Percentiles rank a stretch among this genome's conserved stretches.
These are phyloP conservation scores for Oriolus oriolus DNA, from an alignment of 2,113 vertebrate species.

Conservation along the genomic window DNA sequence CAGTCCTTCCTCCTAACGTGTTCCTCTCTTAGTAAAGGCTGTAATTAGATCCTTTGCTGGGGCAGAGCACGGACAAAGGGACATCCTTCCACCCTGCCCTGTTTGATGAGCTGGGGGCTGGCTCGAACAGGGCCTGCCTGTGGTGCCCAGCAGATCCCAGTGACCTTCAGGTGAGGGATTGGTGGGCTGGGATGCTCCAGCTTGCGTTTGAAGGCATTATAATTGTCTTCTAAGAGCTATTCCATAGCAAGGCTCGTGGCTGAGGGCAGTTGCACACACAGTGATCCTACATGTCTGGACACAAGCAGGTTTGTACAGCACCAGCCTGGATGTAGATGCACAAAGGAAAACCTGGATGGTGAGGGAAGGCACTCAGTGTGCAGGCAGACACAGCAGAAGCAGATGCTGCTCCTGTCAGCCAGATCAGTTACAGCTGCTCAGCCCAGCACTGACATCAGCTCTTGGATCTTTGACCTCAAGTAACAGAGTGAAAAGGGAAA, in stretches of 20 bases:
- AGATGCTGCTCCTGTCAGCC: not conserved
- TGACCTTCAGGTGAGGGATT: not conserved
- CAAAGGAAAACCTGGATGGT: not conserved
- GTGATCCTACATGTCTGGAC: fast-evolving
- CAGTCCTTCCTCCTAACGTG: not conserved
- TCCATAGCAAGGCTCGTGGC: fast-evolving
- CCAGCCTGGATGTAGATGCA: not conserved
- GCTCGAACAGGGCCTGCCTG: not conserved
- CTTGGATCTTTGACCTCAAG: not conserved
- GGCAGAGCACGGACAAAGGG: not conserved
- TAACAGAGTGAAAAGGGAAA: not conserved
- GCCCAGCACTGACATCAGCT: not conserved
- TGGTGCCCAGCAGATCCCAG: not conserved
- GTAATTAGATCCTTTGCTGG: not conserved
- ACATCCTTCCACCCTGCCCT: not conserved
- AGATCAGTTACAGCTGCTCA: not conserved
- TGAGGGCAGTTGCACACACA: not conserved
- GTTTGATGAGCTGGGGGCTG: not conserved
- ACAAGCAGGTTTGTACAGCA: not conserved
- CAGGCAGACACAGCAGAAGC: not conserved
- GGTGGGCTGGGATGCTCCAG: not conserved
- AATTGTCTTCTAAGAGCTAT: not conserved
- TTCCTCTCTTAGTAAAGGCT: not conserved
- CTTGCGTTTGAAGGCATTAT: not conserved
- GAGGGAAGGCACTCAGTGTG: not conserved